phyloP scores from a whole-genome alignment of 2,797 vertebrate species.

The Xenops minutus region DNA sequence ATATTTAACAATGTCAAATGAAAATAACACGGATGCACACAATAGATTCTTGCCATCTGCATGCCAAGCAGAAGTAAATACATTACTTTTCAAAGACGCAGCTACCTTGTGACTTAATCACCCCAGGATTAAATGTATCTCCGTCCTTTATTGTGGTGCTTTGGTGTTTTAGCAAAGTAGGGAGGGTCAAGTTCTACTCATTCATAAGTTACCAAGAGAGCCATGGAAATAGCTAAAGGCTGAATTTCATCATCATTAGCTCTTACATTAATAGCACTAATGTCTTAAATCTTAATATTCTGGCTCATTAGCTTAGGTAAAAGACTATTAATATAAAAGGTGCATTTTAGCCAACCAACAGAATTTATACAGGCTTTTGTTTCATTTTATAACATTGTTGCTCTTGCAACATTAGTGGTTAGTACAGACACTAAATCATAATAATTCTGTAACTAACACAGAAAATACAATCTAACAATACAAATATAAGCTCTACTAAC shows the following conservation, averaged over 20 bases:
- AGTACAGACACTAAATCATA: background rate
- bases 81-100: accelerated
- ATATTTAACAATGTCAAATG: constrained; percentile 4
- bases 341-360: constrained; percentile 4
- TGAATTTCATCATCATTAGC: constrained; percentile 42
- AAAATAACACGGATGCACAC: background rate
- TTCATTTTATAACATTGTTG: background rate
- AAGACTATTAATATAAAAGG: constrained; percentile 30
- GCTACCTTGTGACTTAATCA: background rate
- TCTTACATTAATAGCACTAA: constrained; percentile 21
- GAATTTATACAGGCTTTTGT: constrained; percentile 10
- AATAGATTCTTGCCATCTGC: background rate
- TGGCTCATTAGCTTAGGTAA: constrained; percentile 45
- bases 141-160: background rate
- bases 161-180: background rate
- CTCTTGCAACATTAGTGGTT: background rate
- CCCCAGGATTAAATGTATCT: background rate
- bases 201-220: background rate
- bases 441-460: background rate
- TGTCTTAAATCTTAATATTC: constrained; percentile 44
- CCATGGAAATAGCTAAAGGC: background rate
- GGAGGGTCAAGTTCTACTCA: constrained; percentile 1
- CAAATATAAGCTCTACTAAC: background rate
- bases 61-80: background rate
- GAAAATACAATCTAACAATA: background rate